Base-by-base conservation (phyloP, 2,888 invertebrate genomes). In the Drosophila borborema region DNA sequence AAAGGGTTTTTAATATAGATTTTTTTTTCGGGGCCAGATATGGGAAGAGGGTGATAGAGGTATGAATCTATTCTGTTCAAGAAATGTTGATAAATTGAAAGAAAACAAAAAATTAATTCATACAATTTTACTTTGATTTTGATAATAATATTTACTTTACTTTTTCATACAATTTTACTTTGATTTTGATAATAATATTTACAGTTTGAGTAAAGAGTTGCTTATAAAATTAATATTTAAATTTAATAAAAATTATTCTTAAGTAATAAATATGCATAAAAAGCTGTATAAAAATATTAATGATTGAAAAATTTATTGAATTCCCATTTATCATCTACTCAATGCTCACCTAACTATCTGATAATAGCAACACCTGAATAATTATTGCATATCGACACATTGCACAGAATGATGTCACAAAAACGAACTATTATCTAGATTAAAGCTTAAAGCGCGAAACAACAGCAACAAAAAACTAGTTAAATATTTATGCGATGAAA, bases 401-500 rank as follows among this genome's bases (percentile, higher is more conserved):
- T n/a, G 4, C 5, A 23, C 18, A n/a, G 38, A 14, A 40, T 12
- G 40, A n/a, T 49, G 12, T 4, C 31, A 28, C 9, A 28, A 46
- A 28, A 43, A 3, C 6, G 0, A 8, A 18, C 23, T 16, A 12
- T 28, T 53, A 82, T 77, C 69, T 58, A 48, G 31, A 56, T 56
- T 34, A 51, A 53, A 49, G 36, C 31, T 16, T 23, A 49, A 49
- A 55, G 53, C 23, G 46, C 45, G n/a, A 36, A n/a, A 6, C 28
- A 28, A 28, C 28, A 28, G 2, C 4, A 28, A 28, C 28, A 28
- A 34, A 34, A 34, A 46, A n/a, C 31, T 18, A 40, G 36, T 12
- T 18, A 54, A 54, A n/a, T 49, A 73, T 12, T 54, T 40, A 43
- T 31, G 20, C 59, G 74, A 79, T 85, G 41, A 43, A 36, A 68